phyloP scores from a whole-genome alignment of 2,888 invertebrate genomes.

The Drosophila koepferae region DNA sequence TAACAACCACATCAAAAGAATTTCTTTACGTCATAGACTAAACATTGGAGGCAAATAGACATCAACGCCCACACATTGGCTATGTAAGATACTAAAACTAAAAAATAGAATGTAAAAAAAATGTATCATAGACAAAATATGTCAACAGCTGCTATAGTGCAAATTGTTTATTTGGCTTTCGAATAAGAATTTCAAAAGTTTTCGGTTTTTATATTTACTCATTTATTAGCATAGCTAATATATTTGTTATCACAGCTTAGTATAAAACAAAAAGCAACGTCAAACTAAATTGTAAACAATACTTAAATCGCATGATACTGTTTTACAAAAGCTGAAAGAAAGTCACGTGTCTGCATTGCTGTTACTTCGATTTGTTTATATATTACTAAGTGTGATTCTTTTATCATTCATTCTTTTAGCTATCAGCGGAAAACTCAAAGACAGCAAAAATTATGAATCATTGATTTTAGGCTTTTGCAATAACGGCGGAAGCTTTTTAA shows the following conservation, averaged over 20 bases:
- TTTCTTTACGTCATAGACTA: slow-evolving; percentile 47
- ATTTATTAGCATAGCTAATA: slow-evolving; percentile 6
- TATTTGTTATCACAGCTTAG: neutral
- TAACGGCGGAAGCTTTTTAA: neutral
- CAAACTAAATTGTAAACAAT: slow-evolving; percentile 11
- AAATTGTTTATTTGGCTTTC: neutral
- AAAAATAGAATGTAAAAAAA: slow-evolving; percentile 16
- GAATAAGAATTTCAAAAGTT: neutral
- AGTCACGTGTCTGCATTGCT: slow-evolving; percentile 28
- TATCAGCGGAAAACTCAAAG: neutral
- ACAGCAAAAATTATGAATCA: slow-evolving; percentile 6
- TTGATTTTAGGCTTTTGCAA: neutral
- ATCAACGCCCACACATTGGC: slow-evolving; percentile 49
- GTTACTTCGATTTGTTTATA: neutral
- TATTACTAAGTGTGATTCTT: neutral
- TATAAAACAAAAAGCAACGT: slow-evolving; percentile 3
- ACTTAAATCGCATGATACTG: slow-evolving; percentile 20
- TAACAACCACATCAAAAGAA: slow-evolving; percentile 25
- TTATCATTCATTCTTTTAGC: neutral
- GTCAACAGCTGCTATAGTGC: slow-evolving; percentile 24
- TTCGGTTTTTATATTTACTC: neutral
- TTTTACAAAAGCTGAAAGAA: slow-evolving; percentile 19
- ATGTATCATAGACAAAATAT: slow-evolving; percentile 17
- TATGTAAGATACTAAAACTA: slow-evolving; percentile 12
- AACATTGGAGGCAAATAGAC: slow-evolving; percentile 28